Base-by-base conservation (phyloP, 2,113 vertebrate genomes). In the Entosphenus tridentatus region DNA sequence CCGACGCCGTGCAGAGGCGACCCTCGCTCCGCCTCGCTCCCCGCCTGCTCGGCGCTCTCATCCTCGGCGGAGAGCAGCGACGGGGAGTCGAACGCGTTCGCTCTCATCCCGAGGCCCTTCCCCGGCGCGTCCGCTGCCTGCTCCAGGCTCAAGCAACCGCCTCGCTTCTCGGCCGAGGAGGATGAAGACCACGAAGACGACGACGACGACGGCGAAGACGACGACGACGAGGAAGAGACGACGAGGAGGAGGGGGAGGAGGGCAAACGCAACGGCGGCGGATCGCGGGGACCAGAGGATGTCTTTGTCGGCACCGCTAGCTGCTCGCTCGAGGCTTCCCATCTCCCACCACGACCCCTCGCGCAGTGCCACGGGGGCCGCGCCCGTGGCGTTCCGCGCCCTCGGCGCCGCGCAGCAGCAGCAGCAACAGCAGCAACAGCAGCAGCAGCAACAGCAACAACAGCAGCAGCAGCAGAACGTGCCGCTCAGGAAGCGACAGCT, bases 401-500 rank as follows among this genome's bases (percentile, higher is more conserved):
- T n/a, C 8, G 62, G 8, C 9, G n/a, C 62, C 2, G 39, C 39
- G 39, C 39, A 39, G 39, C 39, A 39, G 5, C 39, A 39, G 5
- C 75, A 75, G 59, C 77, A 82, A 0, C 83, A 82, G 70, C 18
- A 21, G 21, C 21, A 21, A 21, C 21, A 21, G 3, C 21, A 21
- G 21, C 21, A 21, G 21, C 21, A 21, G 21, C 21, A 21, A 21
- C 21, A 21, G 21, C 21, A 21, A 3, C 21, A 21, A 21, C 21
- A 39, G 39, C 39, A 39, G 39, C 75, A 75, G 59, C 77, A 82
- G 0, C 83, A 82, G 70, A 89, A 92, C 77, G 82, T 95, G 77
- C 93, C 93, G 55, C 96, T 96, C 91, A 83, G 93, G 77, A 89
- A 95, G 72, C 81, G 93, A 69, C 93, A 96, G 74, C 82, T 98